Conservation (phyloP, 1,140 invertebrate genomes). For the Homalodisca vitripennis region DNA sequence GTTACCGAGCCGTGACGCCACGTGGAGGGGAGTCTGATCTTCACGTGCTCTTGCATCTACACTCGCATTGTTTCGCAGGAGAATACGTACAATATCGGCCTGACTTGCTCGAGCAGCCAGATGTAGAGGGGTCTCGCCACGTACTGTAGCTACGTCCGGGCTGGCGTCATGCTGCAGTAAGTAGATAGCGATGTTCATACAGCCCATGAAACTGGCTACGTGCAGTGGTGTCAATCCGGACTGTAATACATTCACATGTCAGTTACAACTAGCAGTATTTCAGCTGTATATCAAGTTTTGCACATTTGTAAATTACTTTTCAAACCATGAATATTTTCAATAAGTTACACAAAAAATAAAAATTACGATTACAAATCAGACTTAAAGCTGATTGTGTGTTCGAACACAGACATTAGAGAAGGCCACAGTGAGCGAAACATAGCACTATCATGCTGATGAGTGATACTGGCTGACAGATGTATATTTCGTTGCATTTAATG, state of each 20-base stretch:
- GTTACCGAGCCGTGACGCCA: constrained; percentile 88
- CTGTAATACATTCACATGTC: constrained; percentile 53
- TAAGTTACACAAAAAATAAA: too few relatives aligned
- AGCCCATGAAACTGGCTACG: constrained; percentile 98
- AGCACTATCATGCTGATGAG: too few relatives aligned
- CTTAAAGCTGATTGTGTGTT: too few relatives aligned
- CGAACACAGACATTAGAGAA: too few relatives aligned
- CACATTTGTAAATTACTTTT: too few relatives aligned
- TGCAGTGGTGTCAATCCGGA: constrained; percentile 95
- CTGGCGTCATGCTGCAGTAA: constrained; percentile 92
- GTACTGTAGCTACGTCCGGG: constrained; percentile 92
- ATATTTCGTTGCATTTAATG: too few relatives aligned
- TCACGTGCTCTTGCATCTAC: constrained; percentile 92
- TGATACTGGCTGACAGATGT: too few relatives aligned
- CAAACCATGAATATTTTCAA: too few relatives aligned
- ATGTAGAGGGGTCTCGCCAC: constrained; percentile 96
- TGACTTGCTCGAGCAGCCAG: constrained; percentile 95
- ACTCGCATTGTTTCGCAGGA: constrained; percentile 91
- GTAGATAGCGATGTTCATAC: constrained; percentile 98
- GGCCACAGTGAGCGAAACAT: too few relatives aligned
- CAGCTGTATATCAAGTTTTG: too few relatives aligned
- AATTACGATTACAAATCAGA: too few relatives aligned
- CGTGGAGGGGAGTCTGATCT: constrained; percentile 84
- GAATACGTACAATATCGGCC: constrained; percentile 80
- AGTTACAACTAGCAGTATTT: too few relatives aligned